Evolutionary conservation across 2,888 invertebrate genomes (phyloP).

Genomic region (Agelastica alni): DNA sequence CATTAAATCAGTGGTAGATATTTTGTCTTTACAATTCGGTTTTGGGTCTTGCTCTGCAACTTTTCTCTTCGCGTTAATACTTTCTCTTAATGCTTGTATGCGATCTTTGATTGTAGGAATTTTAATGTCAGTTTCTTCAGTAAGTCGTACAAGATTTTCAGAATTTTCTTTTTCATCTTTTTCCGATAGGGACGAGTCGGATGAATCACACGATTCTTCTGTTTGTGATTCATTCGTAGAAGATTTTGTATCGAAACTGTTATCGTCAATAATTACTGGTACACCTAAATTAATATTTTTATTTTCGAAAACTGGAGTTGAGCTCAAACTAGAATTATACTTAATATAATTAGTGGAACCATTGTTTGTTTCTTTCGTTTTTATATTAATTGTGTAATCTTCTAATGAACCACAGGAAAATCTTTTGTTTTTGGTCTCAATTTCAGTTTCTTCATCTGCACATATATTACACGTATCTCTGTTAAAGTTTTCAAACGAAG

Average conservation of each 20-base stretch:
- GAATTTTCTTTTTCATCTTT: constrained; percentile 29
- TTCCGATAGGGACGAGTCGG: constrained; percentile 24
- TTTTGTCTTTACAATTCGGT: constrained; percentile 42
- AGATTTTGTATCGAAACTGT: not conserved
- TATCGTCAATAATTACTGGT: not conserved
- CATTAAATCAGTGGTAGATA: constrained; percentile 38
- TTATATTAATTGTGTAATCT: not conserved
- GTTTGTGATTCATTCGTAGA: constrained; percentile 8
- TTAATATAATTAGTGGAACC: constrained; percentile 50
- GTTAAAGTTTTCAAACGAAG: constrained; percentile 7
- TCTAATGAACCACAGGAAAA: constrained; percentile 14
- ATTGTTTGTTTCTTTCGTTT: not conserved
- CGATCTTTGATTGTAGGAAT: constrained; percentile 51
- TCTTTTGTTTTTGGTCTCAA: constrained; percentile 4
- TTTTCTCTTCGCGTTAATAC: constrained; percentile 43
- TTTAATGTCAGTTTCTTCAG: constrained; percentile 29
- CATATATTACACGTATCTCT: not conserved
- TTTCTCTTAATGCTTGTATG: constrained; percentile 50
- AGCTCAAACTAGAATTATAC: constrained; percentile 49
- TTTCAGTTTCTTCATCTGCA: not conserved
- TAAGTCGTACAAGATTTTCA: constrained; percentile 31
- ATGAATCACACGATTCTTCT: constrained; percentile 21
- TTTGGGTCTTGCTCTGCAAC: constrained; percentile 37
- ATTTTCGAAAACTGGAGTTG: constrained; percentile 9
- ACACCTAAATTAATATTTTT: no score